Base-by-base conservation (phyloP, 2,888 invertebrate species). In the Catocala fraxini region DNA sequence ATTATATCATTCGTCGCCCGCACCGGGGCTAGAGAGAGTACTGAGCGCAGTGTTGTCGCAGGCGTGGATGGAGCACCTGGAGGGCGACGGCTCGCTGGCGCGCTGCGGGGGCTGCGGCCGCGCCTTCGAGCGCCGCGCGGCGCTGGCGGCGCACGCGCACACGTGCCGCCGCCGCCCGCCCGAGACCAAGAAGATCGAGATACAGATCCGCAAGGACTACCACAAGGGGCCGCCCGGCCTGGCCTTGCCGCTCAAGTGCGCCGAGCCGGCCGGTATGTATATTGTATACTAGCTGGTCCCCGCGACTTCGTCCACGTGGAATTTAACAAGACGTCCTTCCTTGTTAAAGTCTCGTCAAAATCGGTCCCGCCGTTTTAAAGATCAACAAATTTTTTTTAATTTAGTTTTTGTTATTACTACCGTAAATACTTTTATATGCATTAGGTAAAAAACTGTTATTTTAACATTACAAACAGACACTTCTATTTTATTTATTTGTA, bases 111-210 rank as follows among this genome's bases (percentile, higher is more conserved):
- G 95, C 0, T 97, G 97, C 84, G 96, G 96, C 0, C 96, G 96
- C 71, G 93, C 95, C 62, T 97, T 97, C 81, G 97, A 97, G 82
- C 94, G 97, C 0, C 96, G 96, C 70, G 97, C 97, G 10, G 97
- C 97, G 2, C 90, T 97, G 4, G 95, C 95, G 6, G 96, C 97
- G 15, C 97, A 97, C 89, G 95, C 96, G 45, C 95, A 96, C 82
- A 96, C 95, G 59, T 97, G 97, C 85, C 59, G 79, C 77, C 77
- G 83, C 1, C 77, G 83, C 3, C 82, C 77, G 13, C 79, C 65
- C 15, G 92, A 89, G 42, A 71, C 77, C 70, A 89, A 88, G 71
- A 83, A 82, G 61, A 92, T 93, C 55, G 91, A 93, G 78, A 93
- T 93, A 76, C 93, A 93, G 72, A 92, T 93, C 56, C 88, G 93